phyloP scores from a whole-genome alignment of 2,113 vertebrate genomes.

The Struthio camelus region DNA sequence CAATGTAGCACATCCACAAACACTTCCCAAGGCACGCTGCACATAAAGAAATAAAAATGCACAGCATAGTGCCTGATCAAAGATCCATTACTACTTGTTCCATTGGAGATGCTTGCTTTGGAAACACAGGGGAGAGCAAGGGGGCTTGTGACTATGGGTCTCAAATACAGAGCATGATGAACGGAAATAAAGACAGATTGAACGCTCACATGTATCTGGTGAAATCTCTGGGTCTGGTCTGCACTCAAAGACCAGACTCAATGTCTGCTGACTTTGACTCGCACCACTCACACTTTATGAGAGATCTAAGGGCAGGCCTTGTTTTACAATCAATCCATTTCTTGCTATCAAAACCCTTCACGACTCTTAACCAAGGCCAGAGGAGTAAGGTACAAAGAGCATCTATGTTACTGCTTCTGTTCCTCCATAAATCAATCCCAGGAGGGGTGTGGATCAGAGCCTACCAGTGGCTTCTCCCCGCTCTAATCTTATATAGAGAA shows the following conservation, averaged over 20 bases:
- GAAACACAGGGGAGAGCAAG: neutral
- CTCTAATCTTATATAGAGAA: neutral
- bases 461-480: neutral
- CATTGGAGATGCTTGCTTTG: neutral
- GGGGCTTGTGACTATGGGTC: neutral
- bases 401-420: neutral
- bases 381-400: neutral
- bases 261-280: neutral
- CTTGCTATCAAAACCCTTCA: neutral
- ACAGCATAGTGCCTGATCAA: neutral
- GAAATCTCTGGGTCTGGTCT: neutral
- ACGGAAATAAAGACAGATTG: conserved; percentile 31
- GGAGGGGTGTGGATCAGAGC: neutral
- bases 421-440: neutral
- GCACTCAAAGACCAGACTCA: neutral
- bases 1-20: neutral
- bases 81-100: neutral
- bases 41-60: accelerated
- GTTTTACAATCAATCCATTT: neutral
- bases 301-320: neutral
- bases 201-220: neutral
- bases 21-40: neutral
- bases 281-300: accelerated
- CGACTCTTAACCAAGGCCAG: neutral
- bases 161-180: neutral